phyloP scores from a whole-genome alignment of 2,113 vertebrate genomes.

The Turnix velox region DNA sequence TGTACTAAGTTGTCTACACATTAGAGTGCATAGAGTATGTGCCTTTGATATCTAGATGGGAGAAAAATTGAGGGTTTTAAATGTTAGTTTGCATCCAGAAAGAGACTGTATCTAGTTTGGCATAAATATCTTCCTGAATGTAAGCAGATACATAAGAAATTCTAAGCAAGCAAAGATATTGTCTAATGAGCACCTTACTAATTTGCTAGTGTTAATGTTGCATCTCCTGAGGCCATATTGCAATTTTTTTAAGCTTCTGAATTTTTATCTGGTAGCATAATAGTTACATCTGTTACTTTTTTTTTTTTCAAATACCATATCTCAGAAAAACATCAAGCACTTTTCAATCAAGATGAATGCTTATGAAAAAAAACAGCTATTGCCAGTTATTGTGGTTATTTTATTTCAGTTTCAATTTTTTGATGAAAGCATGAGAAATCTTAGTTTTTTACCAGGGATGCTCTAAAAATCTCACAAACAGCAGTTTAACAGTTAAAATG shows the following conservation, averaged over 20 bases:
- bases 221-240: neutral
- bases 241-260: neutral
- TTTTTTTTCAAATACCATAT: neutral
- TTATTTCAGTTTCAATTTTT: neutral
- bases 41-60: neutral
- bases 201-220: neutral
- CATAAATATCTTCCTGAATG: neutral
- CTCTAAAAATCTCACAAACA: neutral
- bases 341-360: neutral
- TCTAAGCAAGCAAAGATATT: neutral
- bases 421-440: neutral
- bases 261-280: neutral
- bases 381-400: neutral
- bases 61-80: accelerated
- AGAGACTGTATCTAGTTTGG: neutral
- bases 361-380: neutral
- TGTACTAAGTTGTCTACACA: neutral
- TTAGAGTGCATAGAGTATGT: neutral
- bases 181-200: neutral
- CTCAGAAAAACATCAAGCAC: neutral
- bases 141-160: neutral
- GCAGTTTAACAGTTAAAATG: neutral
- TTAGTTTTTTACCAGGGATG: neutral
- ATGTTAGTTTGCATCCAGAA: neutral
- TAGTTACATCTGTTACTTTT: neutral